Percentiles rank a stretch among this genome's conserved stretches.
Conservation (phyloP, 1,140 invertebrate species). For the Lepidostoma basale region DNA sequence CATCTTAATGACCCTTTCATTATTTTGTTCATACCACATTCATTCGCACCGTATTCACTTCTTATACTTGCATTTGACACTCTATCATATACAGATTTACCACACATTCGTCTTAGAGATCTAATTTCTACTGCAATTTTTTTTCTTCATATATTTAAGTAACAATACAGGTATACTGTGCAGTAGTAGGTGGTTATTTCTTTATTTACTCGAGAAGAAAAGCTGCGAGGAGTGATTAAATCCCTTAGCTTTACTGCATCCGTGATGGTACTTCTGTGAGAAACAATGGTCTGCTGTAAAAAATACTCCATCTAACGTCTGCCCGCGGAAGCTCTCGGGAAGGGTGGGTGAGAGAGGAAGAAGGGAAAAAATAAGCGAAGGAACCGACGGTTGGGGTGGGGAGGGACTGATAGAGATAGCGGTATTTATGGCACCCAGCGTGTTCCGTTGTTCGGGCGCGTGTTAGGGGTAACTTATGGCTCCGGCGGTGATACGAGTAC, state of each 20-base stretch:
- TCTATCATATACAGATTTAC: no score
- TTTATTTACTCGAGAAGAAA: not conserved
- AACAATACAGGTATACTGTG: no score
- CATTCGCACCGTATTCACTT: no score
- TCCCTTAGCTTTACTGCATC: slow-evolving; percentile 1
- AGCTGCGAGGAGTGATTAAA: slow-evolving; percentile 17
- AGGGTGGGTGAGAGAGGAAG: not conserved
- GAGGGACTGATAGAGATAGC: slow-evolving; percentile 40
- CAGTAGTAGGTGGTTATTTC: no score
- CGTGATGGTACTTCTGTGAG: slow-evolving; percentile 11
- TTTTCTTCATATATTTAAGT: no score
- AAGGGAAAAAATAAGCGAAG: slow-evolving; percentile 4
- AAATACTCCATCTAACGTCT: slow-evolving; percentile 30
- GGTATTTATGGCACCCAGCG: slow-evolving; percentile 40
- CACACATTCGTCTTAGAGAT: no score
- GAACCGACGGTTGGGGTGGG: not conserved
- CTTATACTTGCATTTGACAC: no score
- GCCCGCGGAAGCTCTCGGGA: not conserved
- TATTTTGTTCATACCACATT: no score
- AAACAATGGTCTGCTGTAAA: slow-evolving; percentile 32
- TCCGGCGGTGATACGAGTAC: slow-evolving; percentile 38
- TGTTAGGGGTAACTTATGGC: slow-evolving; percentile 43
- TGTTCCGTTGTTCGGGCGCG: slow-evolving; percentile 38
- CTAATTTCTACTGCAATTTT: no score
- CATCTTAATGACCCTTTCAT: no score